phyloP scores from a whole-genome alignment of 2,113 vertebrate species.

The Phalacrocorax pelagicus region DNA sequence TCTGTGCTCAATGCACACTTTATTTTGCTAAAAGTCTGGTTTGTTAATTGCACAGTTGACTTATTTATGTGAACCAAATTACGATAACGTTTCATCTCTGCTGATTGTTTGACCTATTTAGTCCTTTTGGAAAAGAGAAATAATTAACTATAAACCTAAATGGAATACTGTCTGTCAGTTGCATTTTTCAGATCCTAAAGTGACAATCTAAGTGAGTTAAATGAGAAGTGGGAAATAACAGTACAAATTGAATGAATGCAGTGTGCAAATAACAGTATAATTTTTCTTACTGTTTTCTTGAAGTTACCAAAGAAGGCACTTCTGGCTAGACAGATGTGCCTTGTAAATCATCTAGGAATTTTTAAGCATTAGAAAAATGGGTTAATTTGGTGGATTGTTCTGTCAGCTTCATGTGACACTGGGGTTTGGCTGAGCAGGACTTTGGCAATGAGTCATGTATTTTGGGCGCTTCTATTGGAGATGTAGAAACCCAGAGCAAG shows the following conservation, averaged over 20 bases:
- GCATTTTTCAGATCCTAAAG: background rate
- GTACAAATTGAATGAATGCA: background rate
- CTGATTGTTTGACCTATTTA: background rate
- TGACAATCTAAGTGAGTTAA: background rate
- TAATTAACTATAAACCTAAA: background rate
- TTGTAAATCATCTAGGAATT: background rate
- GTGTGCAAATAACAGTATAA: background rate
- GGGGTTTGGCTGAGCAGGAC: background rate
- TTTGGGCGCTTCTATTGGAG: background rate
- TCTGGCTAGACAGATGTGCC: background rate
- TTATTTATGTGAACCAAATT: background rate
- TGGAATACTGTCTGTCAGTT: background rate
- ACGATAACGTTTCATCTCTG: background rate
- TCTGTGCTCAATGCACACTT: background rate
- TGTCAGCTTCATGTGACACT: background rate
- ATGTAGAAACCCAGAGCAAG: background rate
- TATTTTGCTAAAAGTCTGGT: background rate
- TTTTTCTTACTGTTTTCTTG: background rate
- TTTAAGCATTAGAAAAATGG: background rate
- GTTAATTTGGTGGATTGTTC: background rate
- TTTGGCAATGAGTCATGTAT: background rate
- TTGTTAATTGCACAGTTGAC: background rate
- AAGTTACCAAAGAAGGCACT: background rate
- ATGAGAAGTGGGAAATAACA: background rate
- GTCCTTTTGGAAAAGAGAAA: background rate